Evolutionary conservation across 2,888 invertebrate species (phyloP), one percentile per base, ranked within the genome.

Genomic region (Pimpla rufipes): DNA sequence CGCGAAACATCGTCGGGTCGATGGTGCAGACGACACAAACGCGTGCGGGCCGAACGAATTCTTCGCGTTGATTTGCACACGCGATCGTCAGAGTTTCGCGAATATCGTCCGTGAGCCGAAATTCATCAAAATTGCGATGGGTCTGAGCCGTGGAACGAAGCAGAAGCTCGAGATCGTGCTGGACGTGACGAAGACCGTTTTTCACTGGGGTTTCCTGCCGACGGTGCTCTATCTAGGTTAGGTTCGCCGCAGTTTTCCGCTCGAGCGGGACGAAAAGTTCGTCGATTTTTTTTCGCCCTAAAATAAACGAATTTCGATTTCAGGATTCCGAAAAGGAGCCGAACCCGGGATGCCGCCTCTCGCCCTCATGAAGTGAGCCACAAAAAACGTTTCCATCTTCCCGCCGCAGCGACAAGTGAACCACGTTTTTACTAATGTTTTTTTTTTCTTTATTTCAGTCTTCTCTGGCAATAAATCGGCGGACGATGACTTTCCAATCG

Each of bases 131-230:
- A 70, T 83, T 45, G 45, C 40, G 88, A 93, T 93, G 92, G 87
- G 85, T 70, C 83, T 95, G 66, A 93, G 94, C 80, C 94, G 95
- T 47, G 95, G 95, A 83, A 95, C 94, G 1, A 96, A 96, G 91
- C 95, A 95, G 88, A 95, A 96, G 87, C 91, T 96, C 64, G 94
- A 94, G 45, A 92, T 95, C 37, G 95, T 96, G 7, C 93, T 96
- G 62, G 94, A 94, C 59, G 85, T 95, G 0, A 94, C 94, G 10
- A 96, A 96, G 92, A 95, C 95, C 0, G 93, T 95, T 76, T 96
- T 96, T 86, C 96, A 96, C 88, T 96, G 95, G 94, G 96, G 96
- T 57, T 96, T 96, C 86, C 95, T 96, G 81, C 96, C 96, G 0
- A 94, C 95, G 50, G 95, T 96, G 35, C 90, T 96, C 16, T 96